A percentile compares a stretch with the other conserved stretches of the same genome.
Conservation (phyloP, 2,888 invertebrate genomes). For the Tachystola acroxantha region DNA sequence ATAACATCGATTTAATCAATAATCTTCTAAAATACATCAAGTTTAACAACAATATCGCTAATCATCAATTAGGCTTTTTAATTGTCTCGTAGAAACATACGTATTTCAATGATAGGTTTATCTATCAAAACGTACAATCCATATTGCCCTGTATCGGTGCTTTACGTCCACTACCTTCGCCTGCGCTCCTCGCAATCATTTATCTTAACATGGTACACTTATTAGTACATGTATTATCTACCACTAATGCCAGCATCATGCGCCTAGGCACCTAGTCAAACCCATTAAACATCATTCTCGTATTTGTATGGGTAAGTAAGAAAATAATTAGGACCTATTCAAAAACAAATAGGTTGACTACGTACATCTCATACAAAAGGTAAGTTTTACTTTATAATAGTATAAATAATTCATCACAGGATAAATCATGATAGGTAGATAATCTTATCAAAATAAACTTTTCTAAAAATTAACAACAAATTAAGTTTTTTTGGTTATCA, state of each 20-base stretch:
- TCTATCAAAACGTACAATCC: constrained; percentile 25
- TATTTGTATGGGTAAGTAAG: constrained; percentile 12
- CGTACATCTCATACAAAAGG: constrained; percentile 33
- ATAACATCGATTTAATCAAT: constrained; percentile 76
- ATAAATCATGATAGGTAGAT: constrained; percentile 39
- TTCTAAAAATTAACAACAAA: constrained; percentile 55
- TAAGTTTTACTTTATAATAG: too few species aligned
- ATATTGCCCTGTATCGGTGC: constrained; percentile 40
- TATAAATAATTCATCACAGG: constrained; percentile 41
- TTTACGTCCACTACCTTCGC: neutral
- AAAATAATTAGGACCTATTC: constrained; percentile 19
- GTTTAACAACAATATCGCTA: constrained; percentile 70
- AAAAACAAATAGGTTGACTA: constrained; percentile 36
- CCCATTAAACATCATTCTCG: neutral
- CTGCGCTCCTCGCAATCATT: neutral
- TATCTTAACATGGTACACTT: neutral
- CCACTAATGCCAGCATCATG: constrained; percentile 8
- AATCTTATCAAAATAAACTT: constrained; percentile 69
- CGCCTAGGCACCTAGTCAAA: constrained; percentile 13
- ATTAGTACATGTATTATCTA: constrained; percentile 1
- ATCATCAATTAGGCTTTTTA: constrained; percentile 61
- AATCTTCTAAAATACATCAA: constrained; percentile 76
- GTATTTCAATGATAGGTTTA: constrained; percentile 36
- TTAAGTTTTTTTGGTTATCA: neutral
- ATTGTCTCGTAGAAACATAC: constrained; percentile 55